These are phyloP conservation scores for Hestina assimilis DNA, from an alignment of 1,140 invertebrate genomes.

Conservation along the genomic window DNA sequence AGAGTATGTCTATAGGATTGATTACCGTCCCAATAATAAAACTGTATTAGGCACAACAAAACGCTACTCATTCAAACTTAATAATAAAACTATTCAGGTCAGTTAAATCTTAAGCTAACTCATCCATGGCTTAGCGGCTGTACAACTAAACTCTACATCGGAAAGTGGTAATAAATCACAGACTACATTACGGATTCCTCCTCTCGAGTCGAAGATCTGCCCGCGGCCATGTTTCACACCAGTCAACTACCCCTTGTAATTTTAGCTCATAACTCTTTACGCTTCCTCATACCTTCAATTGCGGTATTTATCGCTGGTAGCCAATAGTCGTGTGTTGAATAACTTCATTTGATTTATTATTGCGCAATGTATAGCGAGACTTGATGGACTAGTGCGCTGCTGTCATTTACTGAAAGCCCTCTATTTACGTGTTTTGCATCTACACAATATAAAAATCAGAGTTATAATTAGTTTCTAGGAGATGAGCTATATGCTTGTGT, in stretches of 20 bases:
- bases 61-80: too few relatives aligned
- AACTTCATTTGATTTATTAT: neutral
- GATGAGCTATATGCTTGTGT: too few relatives aligned
- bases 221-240: slow-evolving; percentile 1
- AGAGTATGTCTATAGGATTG: too few relatives aligned
- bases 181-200: neutral
- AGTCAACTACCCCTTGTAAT: slow-evolving; percentile 2
- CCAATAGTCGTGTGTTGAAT: neutral
- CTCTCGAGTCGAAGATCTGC: neutral
- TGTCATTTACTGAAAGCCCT: too few relatives aligned
- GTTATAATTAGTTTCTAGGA: too few relatives aligned
- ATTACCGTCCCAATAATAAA: too few relatives aligned
- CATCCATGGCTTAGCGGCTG: neutral
- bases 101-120: neutral
- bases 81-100: too few relatives aligned
- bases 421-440: too few relatives aligned
- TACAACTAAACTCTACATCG: neutral
- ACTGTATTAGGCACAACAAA: too few relatives aligned
- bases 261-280: neutral
- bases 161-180: neutral
- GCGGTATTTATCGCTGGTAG: neutral
- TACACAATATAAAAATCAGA: too few relatives aligned
- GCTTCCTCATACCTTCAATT: neutral
- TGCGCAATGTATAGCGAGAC: too few relatives aligned
- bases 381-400: too few relatives aligned